These are phyloP conservation scores for Euzophera pinguis DNA, from an alignment of 2,888 invertebrate genomes.

Conservation along the genomic window DNA sequence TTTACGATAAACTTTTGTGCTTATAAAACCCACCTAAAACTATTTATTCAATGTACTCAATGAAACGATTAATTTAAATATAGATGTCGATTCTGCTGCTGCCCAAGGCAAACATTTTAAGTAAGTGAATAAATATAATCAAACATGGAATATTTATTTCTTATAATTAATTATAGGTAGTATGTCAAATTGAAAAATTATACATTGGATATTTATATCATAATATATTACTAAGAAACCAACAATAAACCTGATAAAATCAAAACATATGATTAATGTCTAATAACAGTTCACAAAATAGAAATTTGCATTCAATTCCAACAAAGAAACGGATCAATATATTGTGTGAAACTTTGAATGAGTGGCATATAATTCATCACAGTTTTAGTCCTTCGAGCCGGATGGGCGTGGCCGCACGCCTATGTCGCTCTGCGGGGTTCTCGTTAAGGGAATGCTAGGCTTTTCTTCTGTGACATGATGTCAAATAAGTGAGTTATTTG, in stretches of 20 bases:
- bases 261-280: slow-evolving; percentile 8
- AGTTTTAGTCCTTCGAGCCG: slow-evolving; percentile 45
- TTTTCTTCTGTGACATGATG: slow-evolving; percentile 27
- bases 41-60: no score
- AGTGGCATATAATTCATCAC: slow-evolving; percentile 47
- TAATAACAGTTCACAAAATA: slow-evolving; percentile 2
- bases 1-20: no score
- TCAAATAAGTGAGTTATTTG: slow-evolving; percentile 21
- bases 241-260: slow-evolving; percentile 2
- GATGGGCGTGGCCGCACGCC: slow-evolving; percentile 61
- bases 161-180: no score
- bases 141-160: no score
- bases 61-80: no score
- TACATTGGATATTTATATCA: background rate
- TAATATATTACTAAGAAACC: background rate
- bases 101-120: no score
- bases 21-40: no score
- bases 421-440: slow-evolving; percentile 44
- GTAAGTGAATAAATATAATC: no score
- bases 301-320: slow-evolving; percentile 25
- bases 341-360: slow-evolving; percentile 28
- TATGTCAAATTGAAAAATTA: background rate
- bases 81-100: no score
- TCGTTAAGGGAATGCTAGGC: slow-evolving; percentile 43
- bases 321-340: slow-evolving; percentile 26